Evolutionary conservation across 2,888 invertebrate species (phyloP).

Genomic region (Lasioglossum calceatum): DNA sequence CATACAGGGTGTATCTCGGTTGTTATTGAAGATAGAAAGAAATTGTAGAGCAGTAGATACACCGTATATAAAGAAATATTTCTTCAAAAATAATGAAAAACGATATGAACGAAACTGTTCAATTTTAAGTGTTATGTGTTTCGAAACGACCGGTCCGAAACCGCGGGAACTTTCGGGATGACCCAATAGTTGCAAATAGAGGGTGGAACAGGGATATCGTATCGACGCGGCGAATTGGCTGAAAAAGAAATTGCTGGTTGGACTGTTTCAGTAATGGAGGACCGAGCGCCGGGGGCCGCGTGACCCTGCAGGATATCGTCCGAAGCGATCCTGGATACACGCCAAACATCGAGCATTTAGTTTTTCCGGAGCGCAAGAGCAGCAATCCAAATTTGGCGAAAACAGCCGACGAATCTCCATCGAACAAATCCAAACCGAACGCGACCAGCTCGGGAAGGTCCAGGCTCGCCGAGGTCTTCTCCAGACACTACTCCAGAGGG

Average conservation of each 20-base stretch:
- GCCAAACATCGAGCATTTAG: conserved; percentile 87
- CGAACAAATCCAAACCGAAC: conserved; percentile 75
- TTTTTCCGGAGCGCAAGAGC: conserved; percentile 85
- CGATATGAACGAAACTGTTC: not conserved
- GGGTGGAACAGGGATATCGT: not conserved
- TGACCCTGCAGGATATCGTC: conserved; percentile 82
- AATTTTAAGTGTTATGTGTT: not conserved
- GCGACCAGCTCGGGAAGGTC: conserved; percentile 79
- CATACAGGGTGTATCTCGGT: not conserved
- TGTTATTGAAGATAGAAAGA: not conserved
- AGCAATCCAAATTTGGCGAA: conserved; percentile 83
- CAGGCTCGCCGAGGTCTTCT: conserved; percentile 86
- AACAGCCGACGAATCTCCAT: conserved; percentile 73
- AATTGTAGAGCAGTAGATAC: not conserved
- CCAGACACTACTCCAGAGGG: conserved; percentile 80
- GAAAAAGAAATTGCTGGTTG: conserved; percentile 22
- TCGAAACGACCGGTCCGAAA: not conserved
- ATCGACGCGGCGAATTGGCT: not conserved
- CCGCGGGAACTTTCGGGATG: not conserved
- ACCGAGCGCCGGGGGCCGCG: conserved; percentile 72
- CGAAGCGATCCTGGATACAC: conserved; percentile 85
- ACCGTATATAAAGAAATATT: not conserved
- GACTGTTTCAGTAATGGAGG: conserved; percentile 74
- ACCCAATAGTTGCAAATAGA: conserved; percentile 15
- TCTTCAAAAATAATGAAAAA: not conserved